Evolutionary conservation across 1,140 invertebrate species (phyloP), one percentile per base, ranked within the genome.

Genomic region (Parapsyche elsis): DNA sequence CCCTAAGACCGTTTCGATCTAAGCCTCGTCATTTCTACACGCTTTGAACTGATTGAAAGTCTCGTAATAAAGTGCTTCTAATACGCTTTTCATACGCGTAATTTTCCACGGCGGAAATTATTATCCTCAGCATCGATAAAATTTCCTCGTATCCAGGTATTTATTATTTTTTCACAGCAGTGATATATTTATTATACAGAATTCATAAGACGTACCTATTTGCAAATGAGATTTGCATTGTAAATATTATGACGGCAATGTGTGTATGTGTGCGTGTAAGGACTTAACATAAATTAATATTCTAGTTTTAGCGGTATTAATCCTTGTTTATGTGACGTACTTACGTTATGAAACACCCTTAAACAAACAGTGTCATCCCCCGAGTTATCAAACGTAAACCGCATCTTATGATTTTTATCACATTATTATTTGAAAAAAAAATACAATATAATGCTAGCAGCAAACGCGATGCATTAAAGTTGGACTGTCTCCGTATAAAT

Each of bases 261-360:
- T 38, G 12, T 53, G 49, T 16, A 53, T 53, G 49, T 53, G 49
- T 5, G 49, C 49, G 16, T 4, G 49, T 14, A 5, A 12, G 16
- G 10, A 53, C 49, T 53, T 53, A 53, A 53, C 49, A 53, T 53
- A 53, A 53, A 53, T 53, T 53, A 53, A 53, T 53, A 53, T 53
- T 16, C 49, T 53, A 53, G 49, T 53, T 53, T 53, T 53, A 53
- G 49, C 16, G 12, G 49, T 16, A 53, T 53, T 53, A 53, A 53
- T 14, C 49, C 16, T 12, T 53, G 49, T 53, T 53, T 53, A 53
- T 53, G 16, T 53, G 16, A 5, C 30, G 16, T 53, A 16, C 12
- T 16, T 1, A 16, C 49, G 49, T 53, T 12, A 53, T 53, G 49
- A 53, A 53, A 1, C 49, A 53, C 10, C 10, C 2, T 10, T 53